Evolutionary conservation across 2,888 invertebrate species (phyloP).

Genomic region (Lasioglossum morio): DNA sequence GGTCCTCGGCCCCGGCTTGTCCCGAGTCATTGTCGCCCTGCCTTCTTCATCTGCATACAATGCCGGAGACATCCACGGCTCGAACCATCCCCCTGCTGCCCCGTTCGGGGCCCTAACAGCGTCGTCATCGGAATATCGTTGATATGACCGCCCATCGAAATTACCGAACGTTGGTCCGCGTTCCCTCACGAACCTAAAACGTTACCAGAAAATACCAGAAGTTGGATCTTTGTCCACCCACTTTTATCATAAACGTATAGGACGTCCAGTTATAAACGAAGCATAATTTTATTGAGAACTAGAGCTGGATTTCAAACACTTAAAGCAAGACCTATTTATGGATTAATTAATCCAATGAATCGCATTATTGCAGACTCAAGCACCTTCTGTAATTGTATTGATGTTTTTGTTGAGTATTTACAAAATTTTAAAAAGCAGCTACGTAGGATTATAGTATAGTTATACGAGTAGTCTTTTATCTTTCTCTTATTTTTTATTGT

Average conservation of each 20-base stretch:
- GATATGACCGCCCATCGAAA: slow-evolving; percentile 80
- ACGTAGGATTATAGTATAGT: too few relatives aligned
- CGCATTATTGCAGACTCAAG: too few relatives aligned
- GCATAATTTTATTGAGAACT: background rate
- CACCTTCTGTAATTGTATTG: too few relatives aligned
- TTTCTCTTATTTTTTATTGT: too few relatives aligned
- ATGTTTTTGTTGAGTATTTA: too few relatives aligned
- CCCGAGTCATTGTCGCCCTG: slow-evolving; percentile 84
- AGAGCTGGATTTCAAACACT: too few relatives aligned
- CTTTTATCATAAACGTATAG: background rate
- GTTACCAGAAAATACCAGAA: background rate
- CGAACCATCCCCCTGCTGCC: slow-evolving; percentile 31
- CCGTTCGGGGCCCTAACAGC: slow-evolving; percentile 31
- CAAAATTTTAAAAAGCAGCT: too few relatives aligned
- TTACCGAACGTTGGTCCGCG: slow-evolving; percentile 74
- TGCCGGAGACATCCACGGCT: slow-evolving; percentile 80
- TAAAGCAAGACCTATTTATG: too few relatives aligned
- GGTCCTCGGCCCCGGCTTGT: slow-evolving; percentile 70
- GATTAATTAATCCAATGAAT: too few relatives aligned
- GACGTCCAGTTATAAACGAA: background rate
- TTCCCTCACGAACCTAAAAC: background rate
- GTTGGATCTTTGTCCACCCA: background rate
- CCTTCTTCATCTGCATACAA: slow-evolving; percentile 85
- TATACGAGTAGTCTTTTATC: too few relatives aligned
- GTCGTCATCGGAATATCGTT: slow-evolving; percentile 80